phyloP scores from a whole-genome alignment of 1,140 invertebrate genomes.

The Magallana angulata region DNA sequence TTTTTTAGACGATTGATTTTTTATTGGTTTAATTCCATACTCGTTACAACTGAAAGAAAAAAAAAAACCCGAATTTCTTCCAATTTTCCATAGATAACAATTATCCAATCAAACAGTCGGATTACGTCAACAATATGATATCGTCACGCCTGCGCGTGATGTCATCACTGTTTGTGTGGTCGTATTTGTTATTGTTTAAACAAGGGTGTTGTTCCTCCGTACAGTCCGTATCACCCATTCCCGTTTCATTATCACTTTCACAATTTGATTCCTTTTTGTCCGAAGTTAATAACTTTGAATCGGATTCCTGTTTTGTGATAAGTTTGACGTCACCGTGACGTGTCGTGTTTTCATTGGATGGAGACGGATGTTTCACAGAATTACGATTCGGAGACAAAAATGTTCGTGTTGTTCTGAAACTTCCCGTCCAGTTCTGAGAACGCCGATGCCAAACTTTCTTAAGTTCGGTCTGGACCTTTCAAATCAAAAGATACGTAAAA shows the following conservation, averaged over 20 bases:
- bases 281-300: not conserved
- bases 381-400: conserved; percentile 4
- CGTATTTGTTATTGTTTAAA: not conserved
- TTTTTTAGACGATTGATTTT: too few species aligned
- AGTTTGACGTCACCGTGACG: not conserved
- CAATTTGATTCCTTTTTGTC: not conserved
- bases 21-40: too few species aligned
- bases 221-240: not conserved
- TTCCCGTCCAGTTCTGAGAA: not conserved
- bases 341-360: not conserved
- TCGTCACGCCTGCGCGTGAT: too few species aligned
- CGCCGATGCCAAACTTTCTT: conserved; percentile 14
- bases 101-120: too few species aligned
- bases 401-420: conserved; percentile 3
- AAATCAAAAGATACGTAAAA: not conserved
- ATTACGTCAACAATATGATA: too few species aligned
- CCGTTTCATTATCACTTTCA: not conserved
- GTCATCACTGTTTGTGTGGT: too few species aligned
- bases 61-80: too few species aligned
- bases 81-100: too few species aligned
- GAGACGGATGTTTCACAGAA: not conserved
- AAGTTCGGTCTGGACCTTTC: conserved; percentile 14
- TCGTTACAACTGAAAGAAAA: too few species aligned
- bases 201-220: not conserved
- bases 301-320: not conserved